Conservation (phyloP, 2,113 vertebrate genomes). For the Burhinus oedicnemus region DNA sequence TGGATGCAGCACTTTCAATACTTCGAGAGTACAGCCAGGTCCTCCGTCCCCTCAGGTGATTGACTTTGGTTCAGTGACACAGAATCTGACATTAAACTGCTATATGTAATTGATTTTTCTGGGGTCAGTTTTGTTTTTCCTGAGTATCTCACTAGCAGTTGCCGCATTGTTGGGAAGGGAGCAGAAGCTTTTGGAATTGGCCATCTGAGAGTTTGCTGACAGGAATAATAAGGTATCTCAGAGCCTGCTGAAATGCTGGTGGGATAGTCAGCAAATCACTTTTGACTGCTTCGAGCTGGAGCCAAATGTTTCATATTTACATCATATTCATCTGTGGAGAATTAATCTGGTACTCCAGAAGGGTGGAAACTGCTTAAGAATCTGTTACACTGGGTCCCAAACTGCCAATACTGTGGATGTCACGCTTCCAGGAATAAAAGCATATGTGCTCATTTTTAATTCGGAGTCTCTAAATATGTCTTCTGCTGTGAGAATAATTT, state of each 20-base stretch:
- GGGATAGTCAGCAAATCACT: slow-evolving; percentile 28
- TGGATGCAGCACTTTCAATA: background rate
- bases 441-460: slow-evolving; percentile 63
- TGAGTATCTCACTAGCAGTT: background rate
- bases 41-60: background rate
- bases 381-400: slow-evolving; percentile 33
- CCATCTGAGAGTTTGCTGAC: background rate
- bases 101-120: background rate
- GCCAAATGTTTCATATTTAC: slow-evolving; percentile 59
- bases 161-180: background rate
- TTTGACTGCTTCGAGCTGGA: background rate
- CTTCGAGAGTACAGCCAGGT: background rate
- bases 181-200: background rate
- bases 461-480: slow-evolving; percentile 35
- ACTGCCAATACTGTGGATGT: slow-evolving; percentile 33
- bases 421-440: slow-evolving; percentile 50
- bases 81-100: background rate
- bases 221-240: slow-evolving; percentile 12
- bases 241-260: slow-evolving; percentile 1
- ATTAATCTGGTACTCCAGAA: slow-evolving; percentile 64
- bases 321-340: slow-evolving; percentile 19
- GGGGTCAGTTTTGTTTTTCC: background rate
- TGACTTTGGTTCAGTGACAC: background rate
- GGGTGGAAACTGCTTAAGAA: slow-evolving; percentile 46
- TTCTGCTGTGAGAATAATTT: slow-evolving; percentile 39